A percentile compares a stretch with the other conserved stretches of the same genome.
phyloP scores from a whole-genome alignment of 2,113 vertebrate species.

The Atlantisia rogersi region DNA sequence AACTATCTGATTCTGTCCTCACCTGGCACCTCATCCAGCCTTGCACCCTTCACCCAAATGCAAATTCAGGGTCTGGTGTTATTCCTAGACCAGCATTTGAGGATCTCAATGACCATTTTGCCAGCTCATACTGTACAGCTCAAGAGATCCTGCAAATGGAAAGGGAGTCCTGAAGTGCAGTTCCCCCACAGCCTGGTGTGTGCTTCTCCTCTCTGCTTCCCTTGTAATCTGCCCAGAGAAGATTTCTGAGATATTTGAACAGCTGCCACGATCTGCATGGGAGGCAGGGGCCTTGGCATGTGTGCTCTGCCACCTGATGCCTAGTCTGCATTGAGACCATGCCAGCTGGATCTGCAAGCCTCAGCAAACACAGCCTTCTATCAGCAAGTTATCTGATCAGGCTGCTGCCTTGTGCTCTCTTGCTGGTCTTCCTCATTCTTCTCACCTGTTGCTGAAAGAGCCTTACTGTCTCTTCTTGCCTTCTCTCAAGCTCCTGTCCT shows the following conservation, averaged over 20 bases:
- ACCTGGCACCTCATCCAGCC: neutral
- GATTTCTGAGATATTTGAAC: slow-evolving; percentile 6
- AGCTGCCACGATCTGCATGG: neutral
- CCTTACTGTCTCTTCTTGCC: neutral
- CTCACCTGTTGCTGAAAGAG: neutral
- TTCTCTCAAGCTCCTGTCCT: neutral
- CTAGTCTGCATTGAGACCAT: neutral
- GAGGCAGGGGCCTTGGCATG: slow-evolving; percentile 4
- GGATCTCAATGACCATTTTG: neutral
- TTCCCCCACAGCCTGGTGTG: neutral
- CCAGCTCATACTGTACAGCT: neutral
- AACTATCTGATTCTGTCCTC: neutral
- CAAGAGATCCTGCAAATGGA: neutral
- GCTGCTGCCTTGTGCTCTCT: neutral
- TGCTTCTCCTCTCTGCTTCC: neutral
- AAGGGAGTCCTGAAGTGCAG: neutral
- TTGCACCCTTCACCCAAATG: neutral
- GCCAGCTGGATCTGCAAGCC: slow-evolving; percentile 2
- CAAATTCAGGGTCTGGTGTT: neutral
- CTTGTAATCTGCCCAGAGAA: neutral
- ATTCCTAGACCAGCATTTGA: neutral
- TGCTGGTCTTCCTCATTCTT: neutral
- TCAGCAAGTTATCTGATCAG: neutral
- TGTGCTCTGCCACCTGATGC: slow-evolving; percentile 37
- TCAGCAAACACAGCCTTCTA: neutral